Evolutionary conservation across 2,113 vertebrate genomes (phyloP).

Genomic region (Mustelus asterias): DNA sequence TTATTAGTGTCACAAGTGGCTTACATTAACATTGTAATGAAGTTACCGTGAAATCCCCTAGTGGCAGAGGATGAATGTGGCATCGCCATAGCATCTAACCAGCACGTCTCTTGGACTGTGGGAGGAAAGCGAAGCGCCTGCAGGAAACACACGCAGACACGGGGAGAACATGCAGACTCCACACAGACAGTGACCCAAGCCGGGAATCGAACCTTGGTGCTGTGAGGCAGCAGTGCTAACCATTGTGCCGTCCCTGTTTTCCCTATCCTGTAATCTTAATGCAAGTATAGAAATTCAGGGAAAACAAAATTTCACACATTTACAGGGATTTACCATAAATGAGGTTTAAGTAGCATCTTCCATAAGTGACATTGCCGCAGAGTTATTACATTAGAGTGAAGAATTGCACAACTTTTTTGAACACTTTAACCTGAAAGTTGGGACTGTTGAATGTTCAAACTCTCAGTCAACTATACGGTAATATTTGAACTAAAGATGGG

Average conservation of each 20-base stretch:
- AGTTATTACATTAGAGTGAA: background rate
- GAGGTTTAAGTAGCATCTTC: background rate
- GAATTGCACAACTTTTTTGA: background rate
- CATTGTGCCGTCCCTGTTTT: background rate
- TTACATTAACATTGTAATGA: too few relatives aligned
- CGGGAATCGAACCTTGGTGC: too few relatives aligned
- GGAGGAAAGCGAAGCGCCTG: too few relatives aligned
- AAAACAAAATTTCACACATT: background rate
- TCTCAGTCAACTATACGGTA: background rate
- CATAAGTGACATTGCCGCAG: background rate
- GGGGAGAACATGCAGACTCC: too few relatives aligned
- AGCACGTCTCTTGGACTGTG: too few relatives aligned
- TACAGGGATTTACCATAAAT: background rate
- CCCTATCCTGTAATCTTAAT: background rate
- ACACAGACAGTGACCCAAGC: too few relatives aligned
- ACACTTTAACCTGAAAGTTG: background rate
- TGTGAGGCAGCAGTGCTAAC: too few relatives aligned
- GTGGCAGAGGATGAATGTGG: too few relatives aligned
- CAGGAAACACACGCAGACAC: too few relatives aligned
- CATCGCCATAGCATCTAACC: too few relatives aligned
- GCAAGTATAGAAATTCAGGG: background rate
- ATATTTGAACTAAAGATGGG: background rate
- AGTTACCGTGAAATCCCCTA: too few relatives aligned
- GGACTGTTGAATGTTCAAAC: background rate
- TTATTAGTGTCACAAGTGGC: too few relatives aligned